A percentile compares a stretch with the other conserved stretches of the same genome.
phyloP scores from a whole-genome alignment of 1,140 invertebrate genomes.

The Tetragonula clypearis region DNA sequence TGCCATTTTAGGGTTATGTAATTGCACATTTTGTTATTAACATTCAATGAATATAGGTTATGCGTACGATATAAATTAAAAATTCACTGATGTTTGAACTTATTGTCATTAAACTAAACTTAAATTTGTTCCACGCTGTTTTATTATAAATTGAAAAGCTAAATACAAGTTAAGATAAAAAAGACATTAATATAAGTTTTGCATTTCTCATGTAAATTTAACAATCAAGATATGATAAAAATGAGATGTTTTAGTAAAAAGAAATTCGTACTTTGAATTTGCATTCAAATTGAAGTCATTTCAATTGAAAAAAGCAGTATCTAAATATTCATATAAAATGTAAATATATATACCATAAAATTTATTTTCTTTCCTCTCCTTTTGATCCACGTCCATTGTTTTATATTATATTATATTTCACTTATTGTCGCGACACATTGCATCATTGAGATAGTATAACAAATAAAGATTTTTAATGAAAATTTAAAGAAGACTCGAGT shows the following conservation, averaged over 20 bases:
- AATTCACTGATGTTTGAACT: neutral
- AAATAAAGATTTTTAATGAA: neutral
- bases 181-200: neutral
- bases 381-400: neutral
- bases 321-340: neutral
- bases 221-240: neutral
- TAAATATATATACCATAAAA: conserved; percentile 61
- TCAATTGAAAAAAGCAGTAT: neutral
- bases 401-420: conserved; percentile 4
- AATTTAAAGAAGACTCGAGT: neutral
- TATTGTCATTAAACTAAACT: neutral
- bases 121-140: neutral
- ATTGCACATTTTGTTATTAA: neutral
- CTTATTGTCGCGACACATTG: neutral
- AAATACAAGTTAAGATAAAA: neutral
- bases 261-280: neutral
- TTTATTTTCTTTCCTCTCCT: conserved; percentile 34
- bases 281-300: neutral
- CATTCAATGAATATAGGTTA: neutral
- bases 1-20: no score
- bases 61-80: neutral
- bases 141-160: neutral
- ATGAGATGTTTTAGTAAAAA: neutral
- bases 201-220: neutral
- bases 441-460: neutral